These are phyloP conservation scores for Isurus oxyrinchus DNA, from an alignment of 2,113 vertebrate species.

Conservation along the genomic window DNA sequence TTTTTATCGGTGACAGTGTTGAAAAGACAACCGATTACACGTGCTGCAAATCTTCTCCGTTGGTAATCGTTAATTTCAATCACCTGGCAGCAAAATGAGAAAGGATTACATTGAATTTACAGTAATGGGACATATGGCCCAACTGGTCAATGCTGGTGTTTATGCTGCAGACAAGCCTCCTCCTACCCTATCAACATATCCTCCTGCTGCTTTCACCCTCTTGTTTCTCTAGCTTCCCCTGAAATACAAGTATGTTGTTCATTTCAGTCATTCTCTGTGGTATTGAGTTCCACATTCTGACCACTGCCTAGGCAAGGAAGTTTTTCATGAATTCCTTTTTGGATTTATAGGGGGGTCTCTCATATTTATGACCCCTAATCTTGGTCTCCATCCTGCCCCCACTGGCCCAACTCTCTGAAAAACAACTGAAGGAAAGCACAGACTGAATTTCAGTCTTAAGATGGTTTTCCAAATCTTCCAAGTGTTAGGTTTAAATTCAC, in stretches of 20 bases:
- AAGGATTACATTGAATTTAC: not conserved
- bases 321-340: not conserved
- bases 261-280: not conserved
- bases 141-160: not conserved
- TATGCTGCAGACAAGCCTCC: not conserved
- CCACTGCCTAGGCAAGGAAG: not conserved
- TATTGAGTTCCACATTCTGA: not conserved
- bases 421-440: too few relatives aligned
- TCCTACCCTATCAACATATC: not conserved
- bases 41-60: constrained; percentile 38
- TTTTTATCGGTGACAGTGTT: constrained; percentile 41
- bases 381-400: not conserved
- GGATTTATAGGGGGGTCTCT: too few relatives aligned
- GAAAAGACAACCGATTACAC: constrained; percentile 39
- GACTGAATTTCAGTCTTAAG: too few relatives aligned
- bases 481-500: not conserved
- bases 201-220: not conserved
- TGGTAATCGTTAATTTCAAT: constrained; percentile 42
- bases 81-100: constrained; percentile 32
- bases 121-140: not conserved
- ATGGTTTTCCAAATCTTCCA: not conserved
- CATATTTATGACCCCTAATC: not conserved
- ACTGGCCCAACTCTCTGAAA: too few relatives aligned
- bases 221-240: not conserved
- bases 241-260: not conserved